Percentiles rank a stretch among this genome's conserved stretches.
These are phyloP conservation scores for Alca torda DNA, from an alignment of 2,797 vertebrate species.

Conservation along the genomic window DNA sequence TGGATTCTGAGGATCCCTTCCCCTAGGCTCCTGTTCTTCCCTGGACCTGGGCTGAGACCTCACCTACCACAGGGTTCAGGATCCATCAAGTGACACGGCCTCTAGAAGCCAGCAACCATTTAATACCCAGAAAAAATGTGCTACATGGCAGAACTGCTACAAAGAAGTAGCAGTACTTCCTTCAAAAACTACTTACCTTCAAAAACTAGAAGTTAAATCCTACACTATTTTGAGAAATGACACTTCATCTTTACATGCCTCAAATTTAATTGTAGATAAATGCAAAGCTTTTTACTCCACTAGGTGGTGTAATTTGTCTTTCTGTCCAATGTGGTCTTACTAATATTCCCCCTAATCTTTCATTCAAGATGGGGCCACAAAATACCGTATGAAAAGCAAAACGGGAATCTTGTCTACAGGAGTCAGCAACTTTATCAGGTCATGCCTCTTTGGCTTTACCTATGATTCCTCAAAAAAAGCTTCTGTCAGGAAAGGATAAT, in stretches of 20 bases:
- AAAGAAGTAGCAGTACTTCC: neutral
- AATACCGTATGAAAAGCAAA: neutral
- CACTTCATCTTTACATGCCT: neutral
- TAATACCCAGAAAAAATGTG: neutral
- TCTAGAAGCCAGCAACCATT: neutral
- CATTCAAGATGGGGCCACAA: neutral
- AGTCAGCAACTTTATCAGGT: neutral
- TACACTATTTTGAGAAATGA: neutral
- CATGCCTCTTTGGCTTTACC: neutral
- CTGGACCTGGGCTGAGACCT: neutral
- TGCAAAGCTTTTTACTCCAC: constrained; percentile 1
- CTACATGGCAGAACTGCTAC: neutral
- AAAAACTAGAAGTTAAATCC: neutral
- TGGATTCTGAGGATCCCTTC: neutral
- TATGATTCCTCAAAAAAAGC: neutral
- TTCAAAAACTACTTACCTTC: neutral
- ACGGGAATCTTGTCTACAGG: neutral
- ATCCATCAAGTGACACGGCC: neutral
- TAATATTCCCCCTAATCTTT: neutral
- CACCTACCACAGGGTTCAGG: rapidly evolving
- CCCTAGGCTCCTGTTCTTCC: neutral
- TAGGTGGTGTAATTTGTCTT: constrained; percentile 46
- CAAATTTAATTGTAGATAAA: neutral
- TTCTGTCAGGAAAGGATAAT: neutral
- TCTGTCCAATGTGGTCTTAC: neutral